Evolutionary conservation across 1,140 invertebrate genomes (phyloP).

Genomic region (Drosophila sechellia): DNA sequence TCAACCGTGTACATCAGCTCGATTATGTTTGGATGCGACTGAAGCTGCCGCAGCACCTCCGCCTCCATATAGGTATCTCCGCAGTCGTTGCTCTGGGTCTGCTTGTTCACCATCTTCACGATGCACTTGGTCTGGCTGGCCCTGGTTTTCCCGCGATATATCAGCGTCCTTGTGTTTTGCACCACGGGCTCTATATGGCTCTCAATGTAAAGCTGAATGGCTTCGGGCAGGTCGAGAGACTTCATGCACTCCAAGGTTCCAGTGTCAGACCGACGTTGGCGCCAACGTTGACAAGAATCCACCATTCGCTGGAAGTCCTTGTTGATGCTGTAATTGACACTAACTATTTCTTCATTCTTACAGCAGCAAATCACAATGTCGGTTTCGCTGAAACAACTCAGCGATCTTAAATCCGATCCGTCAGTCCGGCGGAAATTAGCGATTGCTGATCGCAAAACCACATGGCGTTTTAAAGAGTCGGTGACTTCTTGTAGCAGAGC

Average conservation of each 20-base stretch:
- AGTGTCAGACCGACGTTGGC: too few relatives aligned
- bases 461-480: neutral
- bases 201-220: neutral
- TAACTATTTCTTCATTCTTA: neutral
- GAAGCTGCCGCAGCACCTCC: conserved; percentile 14
- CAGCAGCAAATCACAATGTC: conserved; percentile 9
- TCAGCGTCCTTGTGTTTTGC: neutral
- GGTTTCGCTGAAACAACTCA: neutral
- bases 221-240: neutral
- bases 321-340: neutral
- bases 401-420: neutral
- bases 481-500: conserved; percentile 20
- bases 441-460: conserved; percentile 25
- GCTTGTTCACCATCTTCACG: conserved; percentile 3
- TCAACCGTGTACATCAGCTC: conserved; percentile 17
- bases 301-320: neutral
- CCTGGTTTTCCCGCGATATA: neutral
- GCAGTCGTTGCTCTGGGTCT: neutral
- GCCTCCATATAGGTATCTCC: neutral
- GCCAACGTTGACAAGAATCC: neutral
- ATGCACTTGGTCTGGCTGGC: neutral
- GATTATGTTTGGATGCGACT: conserved; percentile 33
- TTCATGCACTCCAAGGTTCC: neutral
- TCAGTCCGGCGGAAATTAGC: neutral
- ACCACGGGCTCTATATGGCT: neutral